Conservation (phyloP, 2,888 invertebrate genomes). For the Crocallis elinguaria region DNA sequence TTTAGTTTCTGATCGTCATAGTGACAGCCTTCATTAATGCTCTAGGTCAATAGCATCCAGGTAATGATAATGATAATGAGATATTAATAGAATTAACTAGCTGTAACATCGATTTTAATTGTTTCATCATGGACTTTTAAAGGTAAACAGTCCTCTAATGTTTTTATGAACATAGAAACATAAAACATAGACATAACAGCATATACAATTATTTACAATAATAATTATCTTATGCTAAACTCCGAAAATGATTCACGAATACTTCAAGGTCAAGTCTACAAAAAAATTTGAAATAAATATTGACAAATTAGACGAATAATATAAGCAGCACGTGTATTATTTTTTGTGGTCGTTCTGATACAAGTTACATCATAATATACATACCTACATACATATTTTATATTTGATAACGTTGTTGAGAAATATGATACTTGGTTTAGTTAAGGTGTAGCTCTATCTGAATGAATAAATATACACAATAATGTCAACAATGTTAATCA, state of each 20-base stretch:
- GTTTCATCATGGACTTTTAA: neutral
- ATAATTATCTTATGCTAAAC: neutral
- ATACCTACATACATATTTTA: too few species aligned
- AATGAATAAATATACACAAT: too few species aligned
- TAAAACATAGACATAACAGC: too few species aligned
- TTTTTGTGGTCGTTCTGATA: constrained; percentile 21
- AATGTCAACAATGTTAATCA: too few species aligned
- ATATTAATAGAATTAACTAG: neutral
- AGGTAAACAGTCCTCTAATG: neutral
- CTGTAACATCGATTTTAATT: neutral
- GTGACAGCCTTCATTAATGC: constrained; percentile 20
- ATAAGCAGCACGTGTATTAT: constrained; percentile 17
- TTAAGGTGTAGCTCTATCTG: too few species aligned
- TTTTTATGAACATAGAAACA: too few species aligned
- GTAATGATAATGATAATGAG: neutral
- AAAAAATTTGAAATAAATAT: constrained; percentile 13
- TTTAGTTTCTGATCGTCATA: constrained; percentile 11
- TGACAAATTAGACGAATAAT: constrained; percentile 10
- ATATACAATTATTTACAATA: too few species aligned
- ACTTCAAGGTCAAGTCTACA: constrained; percentile 3
- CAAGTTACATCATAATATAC: neutral
- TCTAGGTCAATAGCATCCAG: constrained; percentile 25
- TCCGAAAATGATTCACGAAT: neutral
- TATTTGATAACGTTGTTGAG: too few species aligned
- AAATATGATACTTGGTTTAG: too few species aligned